phyloP scores from a whole-genome alignment of 2,113 vertebrate species.

The Gallinago undulata region DNA sequence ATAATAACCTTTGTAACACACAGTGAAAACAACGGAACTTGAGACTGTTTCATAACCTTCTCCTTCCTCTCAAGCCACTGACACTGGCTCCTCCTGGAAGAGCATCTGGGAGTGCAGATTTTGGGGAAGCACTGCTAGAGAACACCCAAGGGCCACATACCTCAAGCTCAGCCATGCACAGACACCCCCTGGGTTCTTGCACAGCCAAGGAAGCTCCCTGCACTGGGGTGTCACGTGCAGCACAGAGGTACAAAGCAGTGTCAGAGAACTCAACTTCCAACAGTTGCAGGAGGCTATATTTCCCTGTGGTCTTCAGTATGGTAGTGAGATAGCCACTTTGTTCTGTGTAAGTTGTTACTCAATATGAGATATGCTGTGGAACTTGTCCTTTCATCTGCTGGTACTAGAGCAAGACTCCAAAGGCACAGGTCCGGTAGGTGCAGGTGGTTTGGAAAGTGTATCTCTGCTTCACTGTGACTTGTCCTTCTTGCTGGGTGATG shows the following conservation, averaged over 20 bases:
- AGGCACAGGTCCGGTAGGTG: accelerated
- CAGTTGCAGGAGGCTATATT: background rate
- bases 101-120: background rate
- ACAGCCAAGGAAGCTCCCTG: background rate
- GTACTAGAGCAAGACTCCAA: accelerated
- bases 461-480: background rate
- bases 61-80: background rate
- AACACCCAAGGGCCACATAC: background rate
- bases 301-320: background rate
- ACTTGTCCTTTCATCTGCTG: background rate
- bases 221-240: background rate
- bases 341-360: accelerated
- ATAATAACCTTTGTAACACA: background rate
- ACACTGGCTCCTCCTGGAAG: too few relatives aligned
- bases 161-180: background rate
- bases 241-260: background rate
- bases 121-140: background rate
- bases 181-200: background rate
- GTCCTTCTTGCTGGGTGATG: background rate
- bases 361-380: accelerated
- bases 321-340: accelerated
- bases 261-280: background rate
- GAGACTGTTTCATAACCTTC: background rate
- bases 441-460: background rate
- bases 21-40: background rate